Conservation (phyloP, 2,113 vertebrate species). For the Pholis gunnellus region DNA sequence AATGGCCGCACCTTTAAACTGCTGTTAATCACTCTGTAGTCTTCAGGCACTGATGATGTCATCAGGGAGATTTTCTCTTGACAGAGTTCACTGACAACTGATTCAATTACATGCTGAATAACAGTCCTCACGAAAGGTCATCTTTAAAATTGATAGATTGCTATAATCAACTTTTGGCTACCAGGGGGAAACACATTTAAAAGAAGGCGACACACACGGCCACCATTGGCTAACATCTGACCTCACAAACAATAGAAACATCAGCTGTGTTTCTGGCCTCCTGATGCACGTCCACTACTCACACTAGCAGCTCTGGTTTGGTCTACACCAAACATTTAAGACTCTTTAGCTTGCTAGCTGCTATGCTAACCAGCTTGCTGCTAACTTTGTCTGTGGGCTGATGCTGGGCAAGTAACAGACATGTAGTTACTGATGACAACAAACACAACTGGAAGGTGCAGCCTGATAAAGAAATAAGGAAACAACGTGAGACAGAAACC, state of each 20-base stretch:
- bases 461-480: background rate
- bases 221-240: background rate
- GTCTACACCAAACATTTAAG: background rate
- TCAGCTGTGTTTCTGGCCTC: background rate
- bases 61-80: background rate
- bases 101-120: background rate
- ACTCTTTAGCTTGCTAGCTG: background rate
- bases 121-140: background rate
- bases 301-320: background rate
- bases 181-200: background rate
- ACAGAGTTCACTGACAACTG: background rate
- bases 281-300: background rate
- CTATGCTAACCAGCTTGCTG: background rate
- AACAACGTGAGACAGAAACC: rapidly evolving
- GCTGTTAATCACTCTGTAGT: background rate
- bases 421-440: background rate
- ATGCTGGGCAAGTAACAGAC: background rate
- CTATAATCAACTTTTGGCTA: too few species aligned
- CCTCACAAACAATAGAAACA: background rate
- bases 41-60: background rate
- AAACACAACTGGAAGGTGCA: background rate
- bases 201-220: background rate
- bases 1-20: background rate
- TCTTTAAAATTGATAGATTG: background rate
- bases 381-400: background rate